phyloP scores from a whole-genome alignment of 2,113 vertebrate genomes.

The Zosterops borbonicus region DNA sequence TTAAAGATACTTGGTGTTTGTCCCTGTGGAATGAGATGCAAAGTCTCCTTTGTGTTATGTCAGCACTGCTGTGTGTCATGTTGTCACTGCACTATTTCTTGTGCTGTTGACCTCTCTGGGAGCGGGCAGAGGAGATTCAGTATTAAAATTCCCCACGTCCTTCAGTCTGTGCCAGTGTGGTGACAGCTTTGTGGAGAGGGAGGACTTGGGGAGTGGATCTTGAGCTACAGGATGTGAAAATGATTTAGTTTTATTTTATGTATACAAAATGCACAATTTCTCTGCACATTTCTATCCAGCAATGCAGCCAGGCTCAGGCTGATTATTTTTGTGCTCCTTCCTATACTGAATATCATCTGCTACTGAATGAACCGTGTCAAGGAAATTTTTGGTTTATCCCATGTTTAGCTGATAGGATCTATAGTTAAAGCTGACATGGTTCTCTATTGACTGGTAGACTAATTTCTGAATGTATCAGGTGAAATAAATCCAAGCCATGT shows the following conservation, averaged over 20 bases:
- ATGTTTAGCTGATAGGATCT: neutral
- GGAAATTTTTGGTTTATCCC: neutral
- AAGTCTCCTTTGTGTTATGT: neutral
- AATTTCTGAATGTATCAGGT: neutral
- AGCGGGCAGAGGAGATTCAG: neutral
- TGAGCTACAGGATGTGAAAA: neutral
- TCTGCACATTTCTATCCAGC: neutral
- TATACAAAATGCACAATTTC: neutral
- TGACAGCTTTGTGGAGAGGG: neutral
- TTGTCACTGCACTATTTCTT: neutral
- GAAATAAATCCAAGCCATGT: neutral
- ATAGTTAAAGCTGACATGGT: neutral
- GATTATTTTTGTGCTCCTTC: neutral
- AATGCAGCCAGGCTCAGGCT: neutral
- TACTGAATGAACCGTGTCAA: neutral
- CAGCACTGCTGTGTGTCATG: rapidly evolving
- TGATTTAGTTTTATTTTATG: neutral
- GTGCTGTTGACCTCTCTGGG: neutral
- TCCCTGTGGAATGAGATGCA: neutral
- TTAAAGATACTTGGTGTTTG: neutral
- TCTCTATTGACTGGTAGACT: neutral
- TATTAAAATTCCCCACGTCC: rapidly evolving
- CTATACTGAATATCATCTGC: neutral
- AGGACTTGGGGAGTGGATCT: neutral
- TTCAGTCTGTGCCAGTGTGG: neutral